Base-by-base conservation (phyloP, 2,113 vertebrate genomes). In the Pachycephala philippinensis region DNA sequence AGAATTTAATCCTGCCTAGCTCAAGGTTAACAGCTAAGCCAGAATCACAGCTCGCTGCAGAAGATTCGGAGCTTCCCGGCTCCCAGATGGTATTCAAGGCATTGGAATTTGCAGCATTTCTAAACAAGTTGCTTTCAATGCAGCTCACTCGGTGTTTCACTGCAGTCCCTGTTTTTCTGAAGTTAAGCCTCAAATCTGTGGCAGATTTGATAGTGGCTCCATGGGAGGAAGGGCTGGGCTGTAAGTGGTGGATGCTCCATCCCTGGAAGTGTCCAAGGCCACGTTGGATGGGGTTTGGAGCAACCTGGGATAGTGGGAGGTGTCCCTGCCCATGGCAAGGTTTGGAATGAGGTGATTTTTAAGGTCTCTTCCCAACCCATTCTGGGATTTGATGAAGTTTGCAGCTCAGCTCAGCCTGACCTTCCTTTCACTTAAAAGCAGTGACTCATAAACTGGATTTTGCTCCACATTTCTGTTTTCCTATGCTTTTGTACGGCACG, bases 31-130 rank as follows among this genome's bases (percentile, higher is more conserved):
- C 77, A 77, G 65, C 88, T 86, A 77, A 90, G 76, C 80, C 92
- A 86, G 60, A 72, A 56, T 64, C 17, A 3, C 72, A 86, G 90
- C 64, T 81, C 8, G 21, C 88, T 71, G 85, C 37, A 27, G 77
- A 93, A 89, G 70, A 77, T 72, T 86, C 2, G 10, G 64, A 63
- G 80, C 64, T 95, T 90, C 87, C 87, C 50, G 11, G 68, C 82
- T 90, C 81, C 76, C 95, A 93, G 90, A 93, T 94, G 95, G 93
- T 89, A 92, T 89, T 90, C 61, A 18, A 87, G 89, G 72, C 93
- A 84, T 88, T 94, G 59, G 79, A 90, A 94, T 84, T 83, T 26
- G 54, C 85, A 81, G 85, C 79, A 10, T 92, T 96, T 93, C 83
- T 54, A 78, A 94, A 78, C 68, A 64, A 90, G 86, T 80, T 61